Evolutionary conservation across 2,797 vertebrate species (phyloP).

Genomic region (Pangasius mekongensis): DNA sequence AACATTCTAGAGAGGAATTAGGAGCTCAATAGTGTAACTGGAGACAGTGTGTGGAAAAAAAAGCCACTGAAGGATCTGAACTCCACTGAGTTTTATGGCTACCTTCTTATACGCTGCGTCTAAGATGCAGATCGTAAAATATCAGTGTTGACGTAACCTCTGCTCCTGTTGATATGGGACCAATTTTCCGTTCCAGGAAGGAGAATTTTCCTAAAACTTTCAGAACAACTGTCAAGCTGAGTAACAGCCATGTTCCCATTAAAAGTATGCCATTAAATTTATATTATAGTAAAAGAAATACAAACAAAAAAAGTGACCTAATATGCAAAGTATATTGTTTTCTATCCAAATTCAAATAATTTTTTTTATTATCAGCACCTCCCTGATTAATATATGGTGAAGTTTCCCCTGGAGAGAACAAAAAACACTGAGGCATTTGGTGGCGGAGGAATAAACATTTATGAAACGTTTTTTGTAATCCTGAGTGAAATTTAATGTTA

Average conservation of each 20-base stretch:
- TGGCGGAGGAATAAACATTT: not conserved
- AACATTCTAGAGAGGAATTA: slow-evolving; percentile 50
- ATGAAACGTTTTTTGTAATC: not conserved
- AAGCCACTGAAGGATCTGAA: slow-evolving; percentile 17
- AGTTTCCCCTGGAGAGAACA: not conserved
- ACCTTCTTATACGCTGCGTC: not conserved
- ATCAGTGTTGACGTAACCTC: slow-evolving; percentile 36
- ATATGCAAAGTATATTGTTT: not conserved
- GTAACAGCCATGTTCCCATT: slow-evolving; percentile 1
- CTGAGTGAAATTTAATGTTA: not conserved
- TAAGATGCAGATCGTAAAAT: slow-evolving; percentile 25
- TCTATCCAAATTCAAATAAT: not conserved
- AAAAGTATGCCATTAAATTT: not conserved
- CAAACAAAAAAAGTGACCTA: not conserved
- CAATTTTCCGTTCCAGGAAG: slow-evolving; percentile 30
- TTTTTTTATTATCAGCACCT: not conserved
- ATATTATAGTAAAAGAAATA: not conserved
- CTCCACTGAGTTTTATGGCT: slow-evolving; percentile 21
- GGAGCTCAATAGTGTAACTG: slow-evolving; percentile 2
- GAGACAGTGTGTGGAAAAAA: slow-evolving; percentile 36
- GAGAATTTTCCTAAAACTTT: not conserved
- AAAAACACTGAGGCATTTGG: not conserved
- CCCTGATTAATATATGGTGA: not conserved
- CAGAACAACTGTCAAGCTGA: not conserved
- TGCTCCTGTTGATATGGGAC: slow-evolving; percentile 23